Evolutionary conservation across 2,888 invertebrate genomes (phyloP).

Genomic region (Cosmia pyralina): DNA sequence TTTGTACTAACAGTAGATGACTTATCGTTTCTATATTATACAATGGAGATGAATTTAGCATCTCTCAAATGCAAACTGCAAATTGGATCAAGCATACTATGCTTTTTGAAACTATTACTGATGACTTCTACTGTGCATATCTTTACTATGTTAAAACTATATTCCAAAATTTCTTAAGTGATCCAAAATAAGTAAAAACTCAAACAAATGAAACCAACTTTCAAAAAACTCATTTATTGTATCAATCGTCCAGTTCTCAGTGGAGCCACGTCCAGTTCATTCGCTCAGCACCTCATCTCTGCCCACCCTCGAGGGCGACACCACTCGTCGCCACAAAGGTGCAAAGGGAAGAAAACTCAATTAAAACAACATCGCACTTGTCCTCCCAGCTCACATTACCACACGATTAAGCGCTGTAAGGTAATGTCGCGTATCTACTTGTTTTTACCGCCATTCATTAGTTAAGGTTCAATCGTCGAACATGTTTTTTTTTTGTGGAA

Average conservation of each 20-base stretch:
- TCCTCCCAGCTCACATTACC: constrained; percentile 77
- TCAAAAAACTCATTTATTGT: constrained; percentile 9
- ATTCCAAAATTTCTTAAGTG: neutral
- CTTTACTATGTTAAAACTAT: neutral
- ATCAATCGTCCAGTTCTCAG: constrained; percentile 23
- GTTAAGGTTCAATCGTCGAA: constrained; percentile 9
- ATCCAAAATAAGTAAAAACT: neutral
- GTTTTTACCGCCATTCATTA: constrained; percentile 42
- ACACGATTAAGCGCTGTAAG: constrained; percentile 77
- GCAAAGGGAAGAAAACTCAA: constrained; percentile 82
- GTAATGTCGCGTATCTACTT: constrained; percentile 52
- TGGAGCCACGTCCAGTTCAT: constrained; percentile 61
- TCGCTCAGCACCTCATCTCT: constrained; percentile 48
- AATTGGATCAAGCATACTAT: neutral
- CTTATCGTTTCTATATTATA: neutral
- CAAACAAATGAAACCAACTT: neutral
- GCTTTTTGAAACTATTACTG: neutral
- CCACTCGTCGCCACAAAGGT: constrained; percentile 79
- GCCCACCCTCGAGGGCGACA: constrained; percentile 70
- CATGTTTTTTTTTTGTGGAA: constrained; percentile 23
- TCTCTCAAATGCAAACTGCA: neutral
- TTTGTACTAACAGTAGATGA: no score
- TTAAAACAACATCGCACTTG: constrained; percentile 81
- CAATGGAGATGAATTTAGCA: neutral
- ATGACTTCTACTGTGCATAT: neutral